These are phyloP conservation scores for Oophaga pumilio DNA, from an alignment of 2,113 vertebrate species.

Conservation along the genomic window DNA sequence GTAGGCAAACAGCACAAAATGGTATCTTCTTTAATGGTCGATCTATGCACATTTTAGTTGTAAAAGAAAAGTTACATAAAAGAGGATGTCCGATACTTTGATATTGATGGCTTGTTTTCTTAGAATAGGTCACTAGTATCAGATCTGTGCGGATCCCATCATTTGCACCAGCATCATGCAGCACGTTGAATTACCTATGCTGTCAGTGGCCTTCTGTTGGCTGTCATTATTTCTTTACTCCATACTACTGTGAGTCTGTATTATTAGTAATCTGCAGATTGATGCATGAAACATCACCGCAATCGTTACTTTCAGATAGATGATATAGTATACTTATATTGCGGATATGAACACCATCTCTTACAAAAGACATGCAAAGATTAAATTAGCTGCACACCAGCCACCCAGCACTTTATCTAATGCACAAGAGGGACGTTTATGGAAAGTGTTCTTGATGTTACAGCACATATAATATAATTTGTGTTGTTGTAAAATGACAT, in stretches of 20 bases:
- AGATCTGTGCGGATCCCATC: too few species aligned
- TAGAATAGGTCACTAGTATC: too few species aligned
- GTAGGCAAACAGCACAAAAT: too few species aligned
- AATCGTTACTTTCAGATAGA: not conserved
- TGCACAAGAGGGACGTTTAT: not conserved
- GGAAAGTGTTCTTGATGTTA: not conserved
- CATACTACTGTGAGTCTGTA: not conserved
- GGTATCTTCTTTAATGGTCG: too few species aligned
- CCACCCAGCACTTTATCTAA: not conserved
- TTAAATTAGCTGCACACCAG: not conserved
- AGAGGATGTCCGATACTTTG: too few species aligned
- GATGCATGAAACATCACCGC: not conserved
- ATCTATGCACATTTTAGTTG: too few species aligned
- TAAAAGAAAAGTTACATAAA: too few species aligned
- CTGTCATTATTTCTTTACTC: too few species aligned
- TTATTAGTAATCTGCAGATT: not conserved
- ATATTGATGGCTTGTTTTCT: too few species aligned
- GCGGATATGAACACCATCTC: not conserved
- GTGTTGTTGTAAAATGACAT: constrained; percentile 26
- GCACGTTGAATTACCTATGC: not conserved
- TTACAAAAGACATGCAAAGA: not conserved
- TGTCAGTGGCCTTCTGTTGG: not conserved
- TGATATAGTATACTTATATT: not conserved
- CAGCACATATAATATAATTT: not conserved
- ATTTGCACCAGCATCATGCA: too few species aligned